Percentiles rank a stretch among this genome's conserved stretches.
phyloP scores from a whole-genome alignment of 1,140 invertebrate species.

The Rhynchophorus ferrugineus region DNA sequence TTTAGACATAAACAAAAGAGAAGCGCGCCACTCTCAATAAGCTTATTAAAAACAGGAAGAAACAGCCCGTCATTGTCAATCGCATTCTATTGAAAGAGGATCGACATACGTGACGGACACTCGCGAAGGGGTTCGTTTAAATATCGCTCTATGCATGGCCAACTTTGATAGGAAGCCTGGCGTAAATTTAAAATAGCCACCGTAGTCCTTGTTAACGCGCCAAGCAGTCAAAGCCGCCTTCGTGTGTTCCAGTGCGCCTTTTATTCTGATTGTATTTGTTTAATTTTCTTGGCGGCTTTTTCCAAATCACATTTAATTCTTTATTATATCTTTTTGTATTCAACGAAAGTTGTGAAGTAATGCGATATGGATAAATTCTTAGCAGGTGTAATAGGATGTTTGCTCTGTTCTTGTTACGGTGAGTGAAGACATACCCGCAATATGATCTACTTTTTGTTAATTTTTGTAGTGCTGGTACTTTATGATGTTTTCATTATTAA shows the following conservation, averaged over 20 bases:
- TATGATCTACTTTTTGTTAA: background rate
- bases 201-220: conserved; percentile 13
- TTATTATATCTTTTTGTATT: too few relatives aligned
- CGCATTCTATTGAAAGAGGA: too few relatives aligned
- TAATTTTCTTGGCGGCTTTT: too few relatives aligned
- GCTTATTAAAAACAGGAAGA: too few relatives aligned
- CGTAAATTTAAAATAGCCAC: conserved; percentile 16
- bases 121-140: conserved; percentile 2
- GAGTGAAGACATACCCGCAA: background rate
- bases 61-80: too few relatives aligned
- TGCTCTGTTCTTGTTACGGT: background rate
- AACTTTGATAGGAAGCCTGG: conserved; percentile 17
- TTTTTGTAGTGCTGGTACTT: too few relatives aligned
- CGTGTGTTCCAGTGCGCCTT: background rate
- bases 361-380: background rate
- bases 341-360: background rate
- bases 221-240: background rate
- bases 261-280: background rate
- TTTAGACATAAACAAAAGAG: too few relatives aligned
- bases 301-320: too few relatives aligned
- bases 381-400: background rate
- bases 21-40: too few relatives aligned
- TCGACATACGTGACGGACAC: background rate
- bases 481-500: too few relatives aligned
- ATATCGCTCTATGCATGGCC: conserved; percentile 7